Evolutionary conservation across 1,140 invertebrate genomes (phyloP).

Genomic region (Bursaphelenchus mucronatus): DNA sequence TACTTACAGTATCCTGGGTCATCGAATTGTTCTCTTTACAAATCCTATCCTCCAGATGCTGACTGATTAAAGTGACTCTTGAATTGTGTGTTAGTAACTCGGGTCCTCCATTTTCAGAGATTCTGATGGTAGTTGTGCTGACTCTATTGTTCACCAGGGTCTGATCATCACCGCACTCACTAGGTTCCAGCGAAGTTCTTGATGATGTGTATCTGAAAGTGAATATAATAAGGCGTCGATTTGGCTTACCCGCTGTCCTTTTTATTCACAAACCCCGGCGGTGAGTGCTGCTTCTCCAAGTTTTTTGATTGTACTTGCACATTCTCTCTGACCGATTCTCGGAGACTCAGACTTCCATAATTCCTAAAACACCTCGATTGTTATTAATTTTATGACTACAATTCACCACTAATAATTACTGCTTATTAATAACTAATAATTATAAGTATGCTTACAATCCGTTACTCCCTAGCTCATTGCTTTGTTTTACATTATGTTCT

Average conservation of each 20-base stretch:
- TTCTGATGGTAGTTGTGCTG: conserved; percentile 24
- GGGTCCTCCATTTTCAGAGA: conserved; percentile 23
- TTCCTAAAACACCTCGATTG: conserved; percentile 21
- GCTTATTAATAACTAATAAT: too few relatives aligned
- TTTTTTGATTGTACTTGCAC: conserved; percentile 36
- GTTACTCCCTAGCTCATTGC: too few relatives aligned
- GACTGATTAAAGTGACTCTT: conserved; percentile 44
- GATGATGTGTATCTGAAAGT: conserved; percentile 59
- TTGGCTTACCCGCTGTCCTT: conserved; percentile 57
- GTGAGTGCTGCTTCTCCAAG: conserved; percentile 51
- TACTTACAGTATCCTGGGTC: conserved; percentile 40
- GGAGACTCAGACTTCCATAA: conserved; percentile 49
- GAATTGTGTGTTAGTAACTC: conserved; percentile 23
- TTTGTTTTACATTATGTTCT: too few relatives aligned
- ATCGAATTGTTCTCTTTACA: conserved; percentile 26
- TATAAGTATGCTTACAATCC: too few relatives aligned
- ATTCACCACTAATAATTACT: too few relatives aligned
- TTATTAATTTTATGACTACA: too few relatives aligned
- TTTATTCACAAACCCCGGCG: conserved; percentile 55
- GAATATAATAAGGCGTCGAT: not conserved
- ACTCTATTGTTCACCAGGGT: conserved; percentile 10
- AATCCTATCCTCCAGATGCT: conserved; percentile 46
- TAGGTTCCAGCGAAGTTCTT: conserved; percentile 57
- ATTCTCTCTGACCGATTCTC: conserved; percentile 56
- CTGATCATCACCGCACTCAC: conserved; percentile 56